These are phyloP conservation scores for Panthera tigris DNA, from an alignment of 2,113 vertebrate genomes.

Conservation along the genomic window DNA sequence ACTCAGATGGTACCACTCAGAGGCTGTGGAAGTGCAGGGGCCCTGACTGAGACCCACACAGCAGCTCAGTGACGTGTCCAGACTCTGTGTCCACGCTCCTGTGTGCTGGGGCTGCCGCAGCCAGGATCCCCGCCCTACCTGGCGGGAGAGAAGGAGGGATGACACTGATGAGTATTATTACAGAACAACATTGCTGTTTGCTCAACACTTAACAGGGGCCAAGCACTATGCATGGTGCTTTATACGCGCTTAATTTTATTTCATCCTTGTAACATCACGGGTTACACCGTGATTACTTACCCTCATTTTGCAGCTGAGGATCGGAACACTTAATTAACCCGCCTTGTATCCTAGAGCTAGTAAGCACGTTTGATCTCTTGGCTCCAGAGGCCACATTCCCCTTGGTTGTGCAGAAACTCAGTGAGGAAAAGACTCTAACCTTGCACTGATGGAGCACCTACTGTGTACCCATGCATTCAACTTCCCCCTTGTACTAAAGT, in stretches of 20 bases:
- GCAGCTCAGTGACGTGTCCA: fast-evolving
- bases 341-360: neutral
- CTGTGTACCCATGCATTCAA: neutral
- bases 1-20: neutral
- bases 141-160: neutral
- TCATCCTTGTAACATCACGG: neutral
- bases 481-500: neutral
- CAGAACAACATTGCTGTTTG: neutral
- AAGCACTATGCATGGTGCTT: neutral
- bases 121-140: neutral
- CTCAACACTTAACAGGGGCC: neutral
- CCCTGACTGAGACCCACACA: fast-evolving
- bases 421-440: neutral
- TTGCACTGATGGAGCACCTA: neutral
- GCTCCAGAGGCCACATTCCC: neutral
- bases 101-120: neutral
- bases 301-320: neutral
- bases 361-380: neutral
- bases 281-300: neutral
- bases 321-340: neutral
- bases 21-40: neutral
- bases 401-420: neutral
- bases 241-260: neutral
- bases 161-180: fast-evolving
- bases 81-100: neutral